A percentile compares a stretch with the other conserved stretches of the same genome.
These are phyloP conservation scores for Epizoanthus rinbou DNA, from an alignment of 92 coral and sea anemone genomes.

Conservation along the genomic window DNA sequence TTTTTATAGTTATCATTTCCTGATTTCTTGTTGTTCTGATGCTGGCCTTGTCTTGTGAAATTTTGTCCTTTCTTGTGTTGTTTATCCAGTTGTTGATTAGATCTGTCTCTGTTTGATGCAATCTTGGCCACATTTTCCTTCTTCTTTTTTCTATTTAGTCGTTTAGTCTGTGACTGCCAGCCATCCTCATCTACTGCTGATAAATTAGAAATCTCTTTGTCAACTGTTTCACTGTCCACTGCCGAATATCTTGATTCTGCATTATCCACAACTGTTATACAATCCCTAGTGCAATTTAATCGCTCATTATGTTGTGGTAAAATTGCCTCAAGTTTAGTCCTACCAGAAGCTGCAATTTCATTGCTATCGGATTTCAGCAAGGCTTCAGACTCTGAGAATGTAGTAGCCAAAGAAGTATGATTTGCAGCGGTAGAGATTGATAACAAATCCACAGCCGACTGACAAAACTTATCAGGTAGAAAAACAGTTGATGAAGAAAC, in stretches of 20 bases:
- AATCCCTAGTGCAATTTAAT: conserved; percentile 34
- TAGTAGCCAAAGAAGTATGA: background rate
- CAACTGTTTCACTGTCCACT: conserved; percentile 54
- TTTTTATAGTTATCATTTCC: conserved; percentile 40
- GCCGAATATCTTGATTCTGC: conserved; percentile 5
- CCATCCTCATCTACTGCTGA: conserved; percentile 73
- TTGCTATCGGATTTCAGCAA: background rate
- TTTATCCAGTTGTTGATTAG: conserved; percentile 41
- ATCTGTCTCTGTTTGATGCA: conserved; percentile 38
- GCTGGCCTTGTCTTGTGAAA: conserved; percentile 31
- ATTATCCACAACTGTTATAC: conserved; percentile 33
- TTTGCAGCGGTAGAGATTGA: background rate
- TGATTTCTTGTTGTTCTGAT: conserved; percentile 38
- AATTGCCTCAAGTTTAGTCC: background rate
- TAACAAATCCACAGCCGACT: background rate
- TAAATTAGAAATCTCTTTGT: conserved; percentile 67
- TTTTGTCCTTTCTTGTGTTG: conserved; percentile 46
- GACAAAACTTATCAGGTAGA: conserved; percentile 8
- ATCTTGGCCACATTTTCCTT: conserved; percentile 51
- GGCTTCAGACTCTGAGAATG: background rate
- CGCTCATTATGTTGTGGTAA: background rate
- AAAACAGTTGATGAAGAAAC: background rate
- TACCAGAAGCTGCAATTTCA: conserved; percentile 1
- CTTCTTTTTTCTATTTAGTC: conserved; percentile 74
- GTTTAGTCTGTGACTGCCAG: conserved; percentile 82